Percentiles rank a stretch among this genome's conserved stretches.
phyloP scores from a whole-genome alignment of 2,888 invertebrate species.

The Xanthia icteritia region DNA sequence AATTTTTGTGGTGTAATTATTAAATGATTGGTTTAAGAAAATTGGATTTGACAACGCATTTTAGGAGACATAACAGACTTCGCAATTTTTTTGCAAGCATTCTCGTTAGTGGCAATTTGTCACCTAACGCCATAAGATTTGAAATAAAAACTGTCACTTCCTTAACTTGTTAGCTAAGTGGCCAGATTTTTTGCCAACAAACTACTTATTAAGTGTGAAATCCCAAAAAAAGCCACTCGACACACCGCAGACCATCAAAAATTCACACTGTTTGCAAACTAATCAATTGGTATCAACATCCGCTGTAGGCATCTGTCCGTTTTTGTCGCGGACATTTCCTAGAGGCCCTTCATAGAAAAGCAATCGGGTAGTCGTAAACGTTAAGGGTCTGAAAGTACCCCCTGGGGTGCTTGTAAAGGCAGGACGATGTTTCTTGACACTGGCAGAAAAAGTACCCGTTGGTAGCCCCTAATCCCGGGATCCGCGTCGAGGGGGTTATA shows the following conservation, averaged over 20 bases:
- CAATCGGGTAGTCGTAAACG: conserved; percentile 92
- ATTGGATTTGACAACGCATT: not conserved
- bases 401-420: conserved; percentile 90
- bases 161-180: conserved; percentile 34
- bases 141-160: conserved; percentile 46
- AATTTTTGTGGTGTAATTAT: no score
- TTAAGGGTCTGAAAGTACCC: conserved; percentile 90
- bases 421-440: conserved; percentile 88
- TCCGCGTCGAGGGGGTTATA: conserved; percentile 87
- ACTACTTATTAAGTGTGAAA: conserved; percentile 74
- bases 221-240: conserved; percentile 62
- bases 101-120: conserved; percentile 21
- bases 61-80: not conserved
- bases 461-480: conserved; percentile 86
- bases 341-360: conserved; percentile 90
- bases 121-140: not conserved
- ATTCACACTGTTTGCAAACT: conserved; percentile 71
- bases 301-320: conserved; percentile 84
- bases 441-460: conserved; percentile 86
- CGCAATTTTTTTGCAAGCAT: not conserved
- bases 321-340: conserved; percentile 83
- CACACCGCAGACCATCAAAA: conserved; percentile 70
- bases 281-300: conserved; percentile 82
- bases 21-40: not conserved
- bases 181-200: conserved; percentile 57